Evolutionary conservation across 2,888 invertebrate species (phyloP), one percentile per base, ranked within the genome.

Genomic region (Glyphotaelius pellucidus): DNA sequence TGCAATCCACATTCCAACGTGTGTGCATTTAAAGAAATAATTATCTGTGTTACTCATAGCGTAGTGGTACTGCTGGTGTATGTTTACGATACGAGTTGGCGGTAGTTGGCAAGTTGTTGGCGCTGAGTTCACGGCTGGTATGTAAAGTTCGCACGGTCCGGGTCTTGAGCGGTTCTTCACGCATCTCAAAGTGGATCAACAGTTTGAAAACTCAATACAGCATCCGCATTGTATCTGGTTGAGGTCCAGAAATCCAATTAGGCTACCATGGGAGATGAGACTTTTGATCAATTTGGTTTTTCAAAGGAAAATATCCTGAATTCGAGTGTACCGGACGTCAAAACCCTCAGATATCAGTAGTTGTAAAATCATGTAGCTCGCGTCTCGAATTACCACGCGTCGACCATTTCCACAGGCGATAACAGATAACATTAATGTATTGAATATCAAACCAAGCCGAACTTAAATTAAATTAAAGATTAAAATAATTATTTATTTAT

Each of bases 121-220:
- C 67, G n/a, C 25, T 67, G 67, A 67, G 67, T 67, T 67, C 67
- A 67, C 67, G 67, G 9, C 7, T 67, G 67, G 67, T 67, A 67
- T 67, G 67, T n/a, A 67, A 67, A 67, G 67, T 67, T 67, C 67
- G 25, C 67, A 67, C 67, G 67, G 67, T 67, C 67, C 67, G 47
- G 15, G 47, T 47, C 42, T 47, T 67, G 67, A 67, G 67, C 67
- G 67, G 67, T 67, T 67, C 67, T 67, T 67, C 9, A 67, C 67
- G 67, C 67, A 67, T 67, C 67, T 67, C 67, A 67, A 67, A 67
- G 67, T 67, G 67, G 67, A 67, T 67, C 67, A 67, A 67, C 67
- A 2, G n/a, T 67, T n/a, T 67, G 67, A 67, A 67, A 67, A 67
- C 67, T 67, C 67, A 5, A 67, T 67, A 25, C 67, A 67, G 67